Conservation (phyloP, 2,888 invertebrate genomes). For the Steromphala cineraria region DNA sequence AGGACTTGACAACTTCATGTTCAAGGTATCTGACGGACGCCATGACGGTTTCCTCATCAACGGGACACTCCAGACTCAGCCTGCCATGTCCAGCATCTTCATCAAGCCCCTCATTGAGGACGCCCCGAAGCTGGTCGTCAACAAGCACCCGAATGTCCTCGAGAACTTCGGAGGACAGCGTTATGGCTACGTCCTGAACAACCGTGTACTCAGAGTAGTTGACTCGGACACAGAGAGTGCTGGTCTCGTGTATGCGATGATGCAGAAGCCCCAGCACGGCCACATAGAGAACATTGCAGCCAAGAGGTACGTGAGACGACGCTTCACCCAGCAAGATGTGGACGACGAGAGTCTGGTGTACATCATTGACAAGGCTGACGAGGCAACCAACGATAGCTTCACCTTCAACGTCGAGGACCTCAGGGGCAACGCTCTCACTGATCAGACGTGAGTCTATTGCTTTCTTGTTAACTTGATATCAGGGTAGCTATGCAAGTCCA, state of each 20-base stretch:
- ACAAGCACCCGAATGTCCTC: constrained; percentile 62
- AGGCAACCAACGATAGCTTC: constrained; percentile 69
- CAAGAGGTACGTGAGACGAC: constrained; percentile 64
- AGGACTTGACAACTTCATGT: constrained; percentile 68
- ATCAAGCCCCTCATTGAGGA: constrained; percentile 67
- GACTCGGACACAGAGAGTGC: constrained; percentile 63
- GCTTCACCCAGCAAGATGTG: constrained; percentile 73
- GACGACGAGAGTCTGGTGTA: constrained; percentile 69
- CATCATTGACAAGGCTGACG: constrained; percentile 60
- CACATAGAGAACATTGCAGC: constrained; percentile 70
- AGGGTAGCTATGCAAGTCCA: background rate
- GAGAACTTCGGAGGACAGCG: constrained; percentile 61
- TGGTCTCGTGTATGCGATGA: constrained; percentile 67
- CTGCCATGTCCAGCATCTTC: constrained; percentile 68
- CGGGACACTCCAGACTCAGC: constrained; percentile 62
- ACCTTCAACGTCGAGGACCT: constrained; percentile 68
- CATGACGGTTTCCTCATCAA: constrained; percentile 70
- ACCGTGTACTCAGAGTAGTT: constrained; percentile 62
- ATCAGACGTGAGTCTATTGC: constrained; percentile 57
- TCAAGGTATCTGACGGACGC: constrained; percentile 67
- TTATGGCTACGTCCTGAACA: constrained; percentile 67
- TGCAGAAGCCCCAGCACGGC: constrained; percentile 66
- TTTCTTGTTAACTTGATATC: background rate
- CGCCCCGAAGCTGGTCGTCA: constrained; percentile 67
- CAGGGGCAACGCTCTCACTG: constrained; percentile 66